Base-by-base conservation (phyloP, 2,888 invertebrate genomes). In the Zygaena filipendulae region DNA sequence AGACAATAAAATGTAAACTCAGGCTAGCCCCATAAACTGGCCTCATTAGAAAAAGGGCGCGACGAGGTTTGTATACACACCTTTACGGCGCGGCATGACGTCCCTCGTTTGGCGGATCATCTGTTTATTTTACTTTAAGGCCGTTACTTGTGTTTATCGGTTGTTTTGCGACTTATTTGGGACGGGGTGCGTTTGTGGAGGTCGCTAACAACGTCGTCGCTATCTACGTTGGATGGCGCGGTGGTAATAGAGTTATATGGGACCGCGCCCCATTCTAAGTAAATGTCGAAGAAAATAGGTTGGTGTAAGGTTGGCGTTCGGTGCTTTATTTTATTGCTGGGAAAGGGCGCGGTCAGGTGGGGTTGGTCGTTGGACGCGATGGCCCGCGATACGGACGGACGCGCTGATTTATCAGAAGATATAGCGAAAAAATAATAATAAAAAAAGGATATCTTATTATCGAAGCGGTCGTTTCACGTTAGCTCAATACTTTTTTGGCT, bases 41-140 rank as follows among this genome's bases (percentile, higher is more conserved):
- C 67, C 74, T 72, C 75, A 74, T 77, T 77, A 77, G 68, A 49
- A 58, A 67, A 67, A 71, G 74, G 75, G 71, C 68, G 71, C 60
- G 64, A 38, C 66, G 39, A 44, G 52, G 57, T 59, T 55, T 64
- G 60, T 61, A 56, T 52, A 64, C 63, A 69, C 54, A 43, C 55
- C 59, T 71, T 71, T 77, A 77, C 69, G 58, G 66, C 62, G 60
- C 16, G 4, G 49, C 49, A 49, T 47, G 43, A 38, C 43, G 51
- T 48, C 49, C 59, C 64, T 64, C 62, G 59, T 62, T 71, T 68
- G 49, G 52, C 42, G 52, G 63, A 69, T 71, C 63, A 68, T 70
- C 68, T 75, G 71, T 77, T 49, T 75, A 66, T 72, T 75, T 55
- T 57, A 53, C 46, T 58, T 74, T 70, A 71, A 72, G 74, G 67